Base-by-base conservation (phyloP, 2,888 invertebrate species). In the Steinernema scapterisci region DNA sequence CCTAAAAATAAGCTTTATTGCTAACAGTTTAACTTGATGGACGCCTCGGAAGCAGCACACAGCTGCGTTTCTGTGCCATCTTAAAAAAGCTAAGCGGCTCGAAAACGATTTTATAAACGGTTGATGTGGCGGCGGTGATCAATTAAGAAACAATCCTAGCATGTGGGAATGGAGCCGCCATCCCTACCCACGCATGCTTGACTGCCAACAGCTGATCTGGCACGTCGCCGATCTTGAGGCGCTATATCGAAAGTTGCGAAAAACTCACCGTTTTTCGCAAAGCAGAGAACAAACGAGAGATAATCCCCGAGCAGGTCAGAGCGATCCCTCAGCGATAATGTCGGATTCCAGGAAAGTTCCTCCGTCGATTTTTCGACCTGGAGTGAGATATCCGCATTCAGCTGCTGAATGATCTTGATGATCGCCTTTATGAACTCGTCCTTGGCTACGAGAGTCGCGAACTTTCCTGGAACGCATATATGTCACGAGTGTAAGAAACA, bases 211-310 rank as follows among this genome's bases (percentile, higher is more conserved):
- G 63, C 63, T 63, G 63, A 63, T 31, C 25, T 27, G 16, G 31
- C 31, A 63, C 13, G 31, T 48, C 16, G 7, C 16, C 45, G 16
- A 44, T 11, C 45, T 11, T 44, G n/a, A n/a, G n/a, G n/a, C n/a
- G n/a, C n/a, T n/a, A n/a, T n/a, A n/a, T n/a, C n/a, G n/a, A n/a
- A n/a, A 38, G 38, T 38, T 9, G 38, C 38, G 23, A 52, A 31
- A 63, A 63, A 63, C 63, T 63, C 31, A 63, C 63, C n/a, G 19
- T 19, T 48, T 48, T 19, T 48, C 16, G 19, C 16, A 13, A 48
- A 48, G 13, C 48, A 48, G 19, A 48, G 48, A 16, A 19, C 48
- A 48, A 48, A 48, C 6, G 48, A n/a, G n/a, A 48, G 19, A 48
- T 48, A 48, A n/a, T 48, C 48, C 5, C 48, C 48, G 19, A 48